Percentiles rank a stretch among this genome's conserved stretches.
These are phyloP conservation scores for Piscicola geometra DNA, from an alignment of 2,888 invertebrate genomes.

Conservation along the genomic window DNA sequence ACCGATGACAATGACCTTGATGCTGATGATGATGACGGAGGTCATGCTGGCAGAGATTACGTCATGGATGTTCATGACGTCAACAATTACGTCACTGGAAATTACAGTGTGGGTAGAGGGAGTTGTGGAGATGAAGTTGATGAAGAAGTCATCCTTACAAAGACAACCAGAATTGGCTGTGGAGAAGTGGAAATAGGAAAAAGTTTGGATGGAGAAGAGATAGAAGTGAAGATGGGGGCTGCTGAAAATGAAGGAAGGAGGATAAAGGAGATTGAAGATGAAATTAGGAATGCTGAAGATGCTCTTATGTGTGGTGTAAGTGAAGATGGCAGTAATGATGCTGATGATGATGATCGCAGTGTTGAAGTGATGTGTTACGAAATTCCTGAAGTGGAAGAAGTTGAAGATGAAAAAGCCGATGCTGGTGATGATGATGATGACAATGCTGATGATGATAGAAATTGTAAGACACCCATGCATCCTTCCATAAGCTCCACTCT, in stretches of 20 bases:
- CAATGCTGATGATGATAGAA: background rate
- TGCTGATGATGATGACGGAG: no score
- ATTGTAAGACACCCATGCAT: background rate
- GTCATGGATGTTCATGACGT: no score
- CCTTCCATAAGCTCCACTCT: no score
- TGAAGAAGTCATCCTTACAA: background rate
- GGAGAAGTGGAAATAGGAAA: no score
- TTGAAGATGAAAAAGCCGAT: background rate
- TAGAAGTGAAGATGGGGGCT: background rate
- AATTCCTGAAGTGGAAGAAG: background rate
- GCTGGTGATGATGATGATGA: slow-evolving; percentile 1
- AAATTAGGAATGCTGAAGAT: no score
- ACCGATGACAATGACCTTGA: no score
- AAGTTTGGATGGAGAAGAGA: background rate
- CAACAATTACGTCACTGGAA: no score
- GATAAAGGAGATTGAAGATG: background rate
- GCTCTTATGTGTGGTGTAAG: no score
- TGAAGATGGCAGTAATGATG: slow-evolving; percentile 20
- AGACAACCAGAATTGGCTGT: background rate
- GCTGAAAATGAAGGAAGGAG: background rate
- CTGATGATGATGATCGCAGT: background rate
- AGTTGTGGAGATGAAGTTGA: background rate
- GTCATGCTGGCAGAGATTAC: no score
- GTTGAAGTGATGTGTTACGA: background rate
- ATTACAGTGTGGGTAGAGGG: no score